Evolutionary conservation across 2,113 vertebrate genomes (phyloP).

Genomic region (Manacus vitellinus): DNA sequence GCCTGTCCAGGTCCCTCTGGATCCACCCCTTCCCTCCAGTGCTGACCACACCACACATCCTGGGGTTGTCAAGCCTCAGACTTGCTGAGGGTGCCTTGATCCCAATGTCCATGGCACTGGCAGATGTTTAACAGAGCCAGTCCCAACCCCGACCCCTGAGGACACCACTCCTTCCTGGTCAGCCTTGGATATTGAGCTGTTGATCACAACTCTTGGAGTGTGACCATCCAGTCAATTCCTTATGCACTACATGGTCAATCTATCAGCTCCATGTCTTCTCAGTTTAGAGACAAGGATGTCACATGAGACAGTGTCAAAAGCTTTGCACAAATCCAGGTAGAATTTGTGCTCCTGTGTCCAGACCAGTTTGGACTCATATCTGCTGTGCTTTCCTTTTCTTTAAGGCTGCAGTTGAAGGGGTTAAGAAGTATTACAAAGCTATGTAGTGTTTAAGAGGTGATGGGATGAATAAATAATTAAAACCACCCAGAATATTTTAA

Average conservation of each 20-base stretch:
- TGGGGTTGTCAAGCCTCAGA: background rate
- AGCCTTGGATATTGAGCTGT: background rate
- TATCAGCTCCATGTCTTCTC: background rate
- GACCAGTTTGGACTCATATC: rapidly evolving
- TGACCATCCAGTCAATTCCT: background rate
- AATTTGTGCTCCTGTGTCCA: background rate
- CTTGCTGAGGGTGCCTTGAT: background rate
- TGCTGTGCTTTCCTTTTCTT: background rate
- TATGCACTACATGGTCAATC: background rate
- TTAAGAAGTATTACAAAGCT: background rate
- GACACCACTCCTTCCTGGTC: background rate
- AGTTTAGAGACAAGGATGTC: background rate
- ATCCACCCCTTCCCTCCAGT: background rate
- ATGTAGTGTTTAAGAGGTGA: background rate
- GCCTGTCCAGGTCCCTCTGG: background rate
- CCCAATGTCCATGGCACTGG: background rate
- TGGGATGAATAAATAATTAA: background rate
- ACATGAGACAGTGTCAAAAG: background rate
- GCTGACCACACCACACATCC: background rate
- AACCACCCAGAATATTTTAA: background rate
- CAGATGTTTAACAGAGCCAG: background rate
- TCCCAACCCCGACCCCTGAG: background rate
- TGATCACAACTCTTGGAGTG: background rate
- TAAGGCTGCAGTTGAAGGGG: background rate
- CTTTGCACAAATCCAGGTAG: no score